Conservation (phyloP, 2,888 invertebrate species). For the Acleris holmiana region DNA sequence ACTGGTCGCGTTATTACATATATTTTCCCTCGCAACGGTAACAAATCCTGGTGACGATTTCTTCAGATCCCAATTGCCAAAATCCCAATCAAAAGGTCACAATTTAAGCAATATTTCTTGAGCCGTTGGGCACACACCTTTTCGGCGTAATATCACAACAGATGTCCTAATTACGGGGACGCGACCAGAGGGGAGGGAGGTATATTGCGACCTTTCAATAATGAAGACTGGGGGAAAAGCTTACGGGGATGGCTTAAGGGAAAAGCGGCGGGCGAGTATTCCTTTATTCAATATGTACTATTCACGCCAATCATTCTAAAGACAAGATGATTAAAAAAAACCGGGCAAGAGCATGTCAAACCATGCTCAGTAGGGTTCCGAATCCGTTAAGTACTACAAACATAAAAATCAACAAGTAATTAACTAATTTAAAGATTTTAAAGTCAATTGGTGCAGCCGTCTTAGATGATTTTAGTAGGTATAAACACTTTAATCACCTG, state of each 20-base stretch:
- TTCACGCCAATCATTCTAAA: not conserved
- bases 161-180: conserved; percentile 80
- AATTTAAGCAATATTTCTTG: conserved; percentile 44
- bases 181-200: conserved; percentile 65
- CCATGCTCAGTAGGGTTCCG: no score
- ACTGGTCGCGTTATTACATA: no score
- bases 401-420: no score
- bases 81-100: conserved; percentile 11
- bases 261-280: not conserved
- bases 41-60: no score
- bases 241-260: conserved; percentile 42
- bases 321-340: not conserved
- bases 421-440: no score
- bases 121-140: conserved; percentile 69
- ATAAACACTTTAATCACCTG: no score
- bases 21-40: no score
- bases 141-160: conserved; percentile 75
- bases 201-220: conserved; percentile 81
- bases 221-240: conserved; percentile 71
- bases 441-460: no score
- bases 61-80: no score
- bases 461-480: no score
- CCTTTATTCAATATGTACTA: not conserved
- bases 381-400: no score
- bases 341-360: no score